Conservation (phyloP, 2,797 vertebrate genomes). For the Odontamblyopus rebecca region DNA sequence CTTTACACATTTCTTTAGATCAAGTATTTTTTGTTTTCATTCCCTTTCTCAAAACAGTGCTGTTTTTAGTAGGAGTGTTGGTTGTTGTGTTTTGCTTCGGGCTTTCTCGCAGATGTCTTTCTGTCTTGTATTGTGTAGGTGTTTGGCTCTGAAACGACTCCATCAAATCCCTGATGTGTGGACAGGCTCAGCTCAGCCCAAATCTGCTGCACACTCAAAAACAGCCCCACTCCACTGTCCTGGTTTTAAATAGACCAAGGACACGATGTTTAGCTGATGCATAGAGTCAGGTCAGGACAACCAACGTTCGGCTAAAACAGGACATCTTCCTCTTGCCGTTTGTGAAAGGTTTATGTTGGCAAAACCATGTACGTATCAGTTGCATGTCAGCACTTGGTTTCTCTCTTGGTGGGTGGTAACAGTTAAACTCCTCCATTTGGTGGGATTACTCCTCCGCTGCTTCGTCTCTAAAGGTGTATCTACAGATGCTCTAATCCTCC, state of each 20-base stretch:
- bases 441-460: conserved; percentile 65
- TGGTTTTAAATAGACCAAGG: conserved; percentile 4
- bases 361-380: not conserved
- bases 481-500: conserved; percentile 72
- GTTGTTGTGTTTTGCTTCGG: conserved; percentile 26
- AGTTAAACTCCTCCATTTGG: conserved; percentile 68
- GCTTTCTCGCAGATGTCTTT: conserved; percentile 27
- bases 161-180: conserved; percentile 25
- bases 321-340: conserved; percentile 24
- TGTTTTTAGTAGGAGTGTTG: not conserved
- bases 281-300: conserved; percentile 15
- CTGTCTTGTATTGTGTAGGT: conserved; percentile 36
- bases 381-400: conserved; percentile 13
- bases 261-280: conserved; percentile 40
- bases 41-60: not conserved
- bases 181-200: conserved; percentile 25
- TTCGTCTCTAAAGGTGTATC: conserved; percentile 57
- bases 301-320: conserved; percentile 13
- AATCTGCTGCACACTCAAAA: conserved; percentile 23
- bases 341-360: conserved; percentile 1
- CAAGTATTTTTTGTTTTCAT: not conserved
- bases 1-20: not conserved
- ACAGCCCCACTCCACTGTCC: conserved; percentile 6
- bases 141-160: conserved; percentile 32
- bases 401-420: conserved; percentile 67